Conservation (phyloP, 2,888 invertebrate genomes). For the Xestia rhomboidea region DNA sequence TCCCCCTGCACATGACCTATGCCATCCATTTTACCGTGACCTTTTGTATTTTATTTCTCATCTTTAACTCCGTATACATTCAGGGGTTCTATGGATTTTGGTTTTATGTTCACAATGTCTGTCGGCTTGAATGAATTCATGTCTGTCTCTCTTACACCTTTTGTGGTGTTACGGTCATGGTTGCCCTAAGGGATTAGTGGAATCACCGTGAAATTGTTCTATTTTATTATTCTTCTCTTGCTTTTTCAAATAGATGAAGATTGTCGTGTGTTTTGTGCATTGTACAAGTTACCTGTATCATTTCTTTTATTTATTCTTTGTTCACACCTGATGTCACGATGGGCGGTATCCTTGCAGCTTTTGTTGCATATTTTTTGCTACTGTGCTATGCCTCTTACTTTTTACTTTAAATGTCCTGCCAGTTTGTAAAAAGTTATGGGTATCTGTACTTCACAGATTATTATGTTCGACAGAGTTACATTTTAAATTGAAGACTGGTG, state of each 20-base stretch:
- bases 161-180: constrained; percentile 81
- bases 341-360: constrained; percentile 41
- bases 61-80: constrained; percentile 47
- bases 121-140: constrained; percentile 84
- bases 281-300: constrained; percentile 73
- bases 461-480: neutral
- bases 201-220: constrained; percentile 79
- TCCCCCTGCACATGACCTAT: constrained; percentile 81
- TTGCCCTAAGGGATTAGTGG: constrained; percentile 82
- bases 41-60: constrained; percentile 62
- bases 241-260: constrained; percentile 71
- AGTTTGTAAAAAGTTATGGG: neutral
- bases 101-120: constrained; percentile 77
- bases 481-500: neutral
- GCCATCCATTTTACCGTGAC: constrained; percentile 75
- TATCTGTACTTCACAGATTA: constrained; percentile 3
- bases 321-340: constrained; percentile 57
- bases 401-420: neutral
- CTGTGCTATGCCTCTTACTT: constrained; percentile 16
- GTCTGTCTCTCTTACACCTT: constrained; percentile 78
- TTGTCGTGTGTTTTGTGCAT: constrained; percentile 71
- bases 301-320: constrained; percentile 59
- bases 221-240: constrained; percentile 68
- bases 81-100: constrained; percentile 66
- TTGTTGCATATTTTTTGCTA: constrained; percentile 48